Evolutionary conservation across 2,113 vertebrate species (phyloP).

Genomic region (Zapus hudsonius): DNA sequence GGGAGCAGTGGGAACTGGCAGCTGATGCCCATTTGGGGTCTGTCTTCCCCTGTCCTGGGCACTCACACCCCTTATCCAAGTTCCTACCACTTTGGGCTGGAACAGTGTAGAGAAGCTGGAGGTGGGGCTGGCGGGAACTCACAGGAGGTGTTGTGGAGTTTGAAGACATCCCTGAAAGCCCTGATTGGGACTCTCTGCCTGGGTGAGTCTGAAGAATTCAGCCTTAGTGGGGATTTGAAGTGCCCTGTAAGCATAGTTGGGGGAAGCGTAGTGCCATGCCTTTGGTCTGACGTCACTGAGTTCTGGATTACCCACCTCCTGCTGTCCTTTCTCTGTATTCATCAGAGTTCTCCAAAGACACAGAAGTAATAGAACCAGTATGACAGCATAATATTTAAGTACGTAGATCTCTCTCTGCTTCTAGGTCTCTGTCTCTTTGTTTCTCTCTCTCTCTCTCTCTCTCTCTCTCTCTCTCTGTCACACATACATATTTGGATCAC

Average conservation of each 20-base stretch:
- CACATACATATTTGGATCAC: too few species aligned
- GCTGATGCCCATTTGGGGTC: background rate
- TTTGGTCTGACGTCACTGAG: background rate
- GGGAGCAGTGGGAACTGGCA: background rate
- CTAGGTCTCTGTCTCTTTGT: background rate
- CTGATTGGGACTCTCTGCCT: background rate
- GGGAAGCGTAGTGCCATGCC: background rate
- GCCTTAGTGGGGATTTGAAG: background rate
- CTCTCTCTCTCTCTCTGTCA: too few species aligned
- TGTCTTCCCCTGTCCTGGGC: background rate
- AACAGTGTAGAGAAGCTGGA: background rate
- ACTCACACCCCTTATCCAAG: background rate
- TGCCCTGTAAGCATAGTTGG: background rate
- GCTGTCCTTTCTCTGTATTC: background rate
- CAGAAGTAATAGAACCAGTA: background rate
- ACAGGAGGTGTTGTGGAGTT: background rate
- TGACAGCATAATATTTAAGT: background rate
- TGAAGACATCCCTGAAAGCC: background rate
- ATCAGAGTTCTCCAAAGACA: background rate
- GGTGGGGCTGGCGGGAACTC: background rate
- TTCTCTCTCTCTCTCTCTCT: background rate
- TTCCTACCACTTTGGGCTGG: background rate
- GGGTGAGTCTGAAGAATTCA: slow-evolving; percentile 22
- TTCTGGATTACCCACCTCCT: background rate
- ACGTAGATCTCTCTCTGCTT: background rate